Evolutionary conservation across 2,113 vertebrate genomes (phyloP).

Genomic region (Neoarius graeffei): DNA sequence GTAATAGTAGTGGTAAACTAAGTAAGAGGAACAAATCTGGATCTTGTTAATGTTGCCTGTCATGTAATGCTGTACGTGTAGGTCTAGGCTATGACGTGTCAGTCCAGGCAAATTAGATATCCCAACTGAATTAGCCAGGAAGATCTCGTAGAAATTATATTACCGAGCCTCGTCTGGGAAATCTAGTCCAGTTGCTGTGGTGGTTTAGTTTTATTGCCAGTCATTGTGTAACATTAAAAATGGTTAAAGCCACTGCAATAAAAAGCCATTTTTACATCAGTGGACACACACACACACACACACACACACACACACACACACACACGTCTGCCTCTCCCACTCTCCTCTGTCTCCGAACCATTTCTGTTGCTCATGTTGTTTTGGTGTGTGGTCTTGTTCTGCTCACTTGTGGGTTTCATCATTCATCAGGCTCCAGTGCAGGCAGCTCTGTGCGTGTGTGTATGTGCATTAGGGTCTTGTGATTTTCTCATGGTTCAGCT

Average conservation of each 20-base stretch:
- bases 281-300: background rate
- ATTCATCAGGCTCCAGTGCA: slow-evolving; percentile 16
- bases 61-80: background rate
- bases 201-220: background rate
- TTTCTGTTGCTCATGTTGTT: slow-evolving; percentile 9
- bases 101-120: background rate
- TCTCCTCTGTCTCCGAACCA: background rate
- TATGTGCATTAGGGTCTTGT: slow-evolving; percentile 19
- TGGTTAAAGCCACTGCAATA: slow-evolving; percentile 25
- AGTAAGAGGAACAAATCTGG: background rate
- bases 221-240: background rate
- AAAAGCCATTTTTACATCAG: background rate
- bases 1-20: background rate
- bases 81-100: background rate
- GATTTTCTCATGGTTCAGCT: slow-evolving; percentile 28
- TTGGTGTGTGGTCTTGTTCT: slow-evolving; percentile 10
- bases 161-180: background rate
- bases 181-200: background rate
- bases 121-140: background rate
- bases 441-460: background rate
- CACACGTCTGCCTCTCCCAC: background rate
- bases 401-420: slow-evolving; percentile 19
- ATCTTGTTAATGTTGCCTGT: background rate
- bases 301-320: slow-evolving; percentile 16
- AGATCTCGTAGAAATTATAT: background rate